Base-by-base conservation (phyloP, 2,797 vertebrate species). In the Momotus momota region DNA sequence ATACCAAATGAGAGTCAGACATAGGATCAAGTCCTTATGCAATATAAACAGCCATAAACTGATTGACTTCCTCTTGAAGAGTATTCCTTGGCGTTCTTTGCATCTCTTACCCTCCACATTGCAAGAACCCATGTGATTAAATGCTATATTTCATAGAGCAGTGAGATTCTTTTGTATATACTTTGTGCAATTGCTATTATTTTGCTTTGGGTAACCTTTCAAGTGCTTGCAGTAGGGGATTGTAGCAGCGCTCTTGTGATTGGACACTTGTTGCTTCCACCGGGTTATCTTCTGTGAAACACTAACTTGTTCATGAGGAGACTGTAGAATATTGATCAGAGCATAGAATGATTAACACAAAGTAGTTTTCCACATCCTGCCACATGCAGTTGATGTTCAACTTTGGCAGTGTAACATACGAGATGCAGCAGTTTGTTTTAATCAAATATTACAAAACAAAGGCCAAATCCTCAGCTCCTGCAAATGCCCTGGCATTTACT, bases 291-390 rank as follows among this genome's bases (percentile, higher is more conserved):
- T 70, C 86, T 80, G 52, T 88, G 90, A 97, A 96, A 96, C 81
- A 87, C 91, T 95, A 92, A 93, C 91, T 82, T 33, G 16, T 64
- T 96, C 60, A 2, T 20, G 16, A 20, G 74, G 49, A 77, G 61
- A 62, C 38, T 77, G 90, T 90, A 88, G 86, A 95, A 95, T 95
- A 97, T 96, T 96, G 96, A 91, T 96, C 90, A 93, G 82, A 91
- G 81, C 67, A 64, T 5, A 57, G 73, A 94, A 96, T 96, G 88
- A 95, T 96, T 96, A 95, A 94, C 91, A 46, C 83, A 43, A 45
- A 82, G 67, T 90, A 90, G 52, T 94, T 95, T 88, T 94, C 91
- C 86, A 91, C 81, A 92, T 96, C 90, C 90, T 96, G 91, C 29
- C 55, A 54, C 74, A 26, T 7, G 27, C 83, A 94, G 95, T 91